Base-by-base conservation (phyloP, 2,113 vertebrate genomes). In the Odontesthes bonariensis region DNA sequence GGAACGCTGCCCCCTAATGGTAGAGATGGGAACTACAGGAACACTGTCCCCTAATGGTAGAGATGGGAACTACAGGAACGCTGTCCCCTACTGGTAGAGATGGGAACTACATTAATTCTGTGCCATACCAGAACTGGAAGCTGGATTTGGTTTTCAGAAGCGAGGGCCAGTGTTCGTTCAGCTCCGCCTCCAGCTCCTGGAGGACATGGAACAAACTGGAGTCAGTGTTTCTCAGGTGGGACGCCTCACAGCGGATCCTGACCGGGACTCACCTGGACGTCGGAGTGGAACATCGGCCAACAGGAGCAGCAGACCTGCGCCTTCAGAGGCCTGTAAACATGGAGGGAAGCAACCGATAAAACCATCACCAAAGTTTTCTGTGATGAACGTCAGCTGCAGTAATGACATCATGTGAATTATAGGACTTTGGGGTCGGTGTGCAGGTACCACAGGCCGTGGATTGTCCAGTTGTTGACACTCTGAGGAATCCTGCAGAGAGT, bases 371-470 rank as follows among this genome's bases (percentile, higher is more conserved):
- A 3, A 16, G 13, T 44, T 44, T 44, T 14, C 42, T 16, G 1
- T 40, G 10, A 40, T 40, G 38, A 11, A 7, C 6, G 1, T 11
- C 6, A 6, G 49, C 8, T 20, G 1, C 4, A 20, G 61, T 17
- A 33, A 27, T 46, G 14, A 22, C 12, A 20, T 12, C 12, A 20
- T 13, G 51, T 10, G 8, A 12, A 10, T 9, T 42, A 12, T 3
- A 10, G 40, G 12, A 11, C 10, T 44, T 12, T 16, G 42, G 12
- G 9, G 42, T 3, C 16, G 16, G 17, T 9, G 31, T 3, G 32
- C 31, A 27, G 12, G 85, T 72, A 95, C 94, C 94, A 95, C 3
- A 95, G 80, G 0, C 93, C 94, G 49, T 95, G 94, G 27, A 94
- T 94, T 12, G 92, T 93, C 94, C 93, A 95, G 61, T 51, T 69